Evolutionary conservation across 2,797 vertebrate species (phyloP).

Genomic region (Gallinago solitaria): DNA sequence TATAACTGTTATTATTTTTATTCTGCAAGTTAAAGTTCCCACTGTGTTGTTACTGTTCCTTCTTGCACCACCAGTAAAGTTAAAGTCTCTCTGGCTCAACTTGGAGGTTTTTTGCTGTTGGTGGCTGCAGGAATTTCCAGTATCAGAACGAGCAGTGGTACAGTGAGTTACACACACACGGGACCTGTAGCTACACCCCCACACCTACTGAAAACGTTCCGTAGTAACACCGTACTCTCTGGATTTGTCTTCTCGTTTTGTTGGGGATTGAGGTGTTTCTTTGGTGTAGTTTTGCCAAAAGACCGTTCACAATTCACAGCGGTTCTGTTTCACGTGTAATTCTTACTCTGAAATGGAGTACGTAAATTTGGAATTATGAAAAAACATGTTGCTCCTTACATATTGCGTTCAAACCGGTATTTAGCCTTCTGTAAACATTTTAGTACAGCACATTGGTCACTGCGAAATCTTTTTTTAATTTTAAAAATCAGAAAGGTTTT

Average conservation of each 20-base stretch:
- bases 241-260: slow-evolving; percentile 41
- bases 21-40: neutral
- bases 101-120: fast-evolving
- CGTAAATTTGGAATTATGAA: neutral
- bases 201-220: slow-evolving; percentile 17
- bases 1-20: neutral
- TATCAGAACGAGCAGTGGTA: slow-evolving; percentile 14
- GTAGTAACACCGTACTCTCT: neutral
- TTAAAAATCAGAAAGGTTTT: neutral
- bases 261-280: slow-evolving; percentile 42
- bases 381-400: neutral
- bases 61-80: neutral
- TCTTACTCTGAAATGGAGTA: slow-evolving; percentile 6
- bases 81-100: neutral
- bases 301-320: neutral
- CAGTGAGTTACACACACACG: neutral
- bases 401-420: neutral
- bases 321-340: slow-evolving; percentile 62
- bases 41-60: neutral
- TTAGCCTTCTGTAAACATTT: neutral
- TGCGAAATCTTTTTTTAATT: neutral
- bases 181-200: neutral
- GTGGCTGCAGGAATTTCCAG: neutral
- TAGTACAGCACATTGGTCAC: neutral
- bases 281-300: slow-evolving; percentile 61